phyloP scores from a whole-genome alignment of 2,797 vertebrate species.

The Danio jaintianensis region DNA sequence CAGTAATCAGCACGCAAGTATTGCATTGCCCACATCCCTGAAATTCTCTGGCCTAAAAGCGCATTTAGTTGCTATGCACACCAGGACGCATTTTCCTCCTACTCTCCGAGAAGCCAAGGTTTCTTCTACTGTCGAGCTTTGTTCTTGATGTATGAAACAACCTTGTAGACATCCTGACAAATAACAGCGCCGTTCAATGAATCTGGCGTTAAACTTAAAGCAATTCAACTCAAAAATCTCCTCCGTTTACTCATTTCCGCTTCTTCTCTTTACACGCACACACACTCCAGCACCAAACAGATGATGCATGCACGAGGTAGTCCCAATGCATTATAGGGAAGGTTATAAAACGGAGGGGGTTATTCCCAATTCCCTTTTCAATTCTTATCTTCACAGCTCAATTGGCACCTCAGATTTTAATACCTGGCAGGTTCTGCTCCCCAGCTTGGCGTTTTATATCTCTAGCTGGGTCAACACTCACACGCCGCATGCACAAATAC shows the following conservation, averaged over 20 bases:
- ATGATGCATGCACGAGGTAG: constrained; percentile 65
- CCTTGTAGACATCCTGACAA: constrained; percentile 22
- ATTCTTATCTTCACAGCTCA: constrained; percentile 80
- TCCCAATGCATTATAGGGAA: constrained; percentile 68
- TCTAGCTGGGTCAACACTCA: constrained; percentile 68
- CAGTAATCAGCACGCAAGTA: constrained; percentile 1
- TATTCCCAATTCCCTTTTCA: constrained; percentile 80
- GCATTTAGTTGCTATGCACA: constrained; percentile 69
- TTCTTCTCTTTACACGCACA: constrained; percentile 62
- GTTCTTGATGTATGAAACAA: constrained; percentile 45
- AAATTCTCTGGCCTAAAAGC: constrained; percentile 76
- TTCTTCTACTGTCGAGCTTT: constrained; percentile 10
- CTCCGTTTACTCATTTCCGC: not conserved
- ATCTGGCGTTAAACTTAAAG: constrained; percentile 6
- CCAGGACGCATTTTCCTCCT: constrained; percentile 38
- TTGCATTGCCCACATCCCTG: constrained; percentile 66
- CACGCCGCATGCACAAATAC: constrained; percentile 43
- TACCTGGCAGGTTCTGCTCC: constrained; percentile 55
- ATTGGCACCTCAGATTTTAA: constrained; percentile 74
- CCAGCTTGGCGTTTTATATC: constrained; percentile 53
- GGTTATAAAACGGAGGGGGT: constrained; percentile 68
- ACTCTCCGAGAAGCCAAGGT: constrained; percentile 21
- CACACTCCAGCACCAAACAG: constrained; percentile 63
- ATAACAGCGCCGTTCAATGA: constrained; percentile 48
- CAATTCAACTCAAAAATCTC: constrained; percentile 73